Conservation (phyloP, 2,797 vertebrate species). For the Catamblyrhynchus diadema region DNA sequence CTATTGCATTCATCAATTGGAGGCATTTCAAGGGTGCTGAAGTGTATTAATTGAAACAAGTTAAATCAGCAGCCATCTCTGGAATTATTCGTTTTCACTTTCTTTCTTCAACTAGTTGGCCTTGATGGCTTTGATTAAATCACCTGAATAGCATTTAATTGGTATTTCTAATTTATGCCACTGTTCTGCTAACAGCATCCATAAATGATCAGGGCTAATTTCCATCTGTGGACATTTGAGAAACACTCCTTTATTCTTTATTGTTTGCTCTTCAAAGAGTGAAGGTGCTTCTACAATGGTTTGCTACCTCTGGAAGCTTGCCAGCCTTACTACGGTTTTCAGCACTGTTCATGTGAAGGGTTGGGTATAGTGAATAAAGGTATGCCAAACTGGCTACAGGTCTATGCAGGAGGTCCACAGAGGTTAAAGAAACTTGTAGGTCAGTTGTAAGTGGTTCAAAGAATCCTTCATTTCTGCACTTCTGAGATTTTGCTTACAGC, state of each 20-base stretch:
- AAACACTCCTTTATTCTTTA: not conserved
- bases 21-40: not conserved
- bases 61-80: slow-evolving; percentile 9
- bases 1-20: not conserved
- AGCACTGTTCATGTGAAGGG: not conserved
- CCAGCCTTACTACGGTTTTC: not conserved
- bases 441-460: not conserved
- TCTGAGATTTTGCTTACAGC: not conserved
- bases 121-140: slow-evolving; percentile 9
- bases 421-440: not conserved
- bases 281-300: not conserved
- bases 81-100: slow-evolving; percentile 31
- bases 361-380: not conserved
- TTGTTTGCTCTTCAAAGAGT: not conserved
- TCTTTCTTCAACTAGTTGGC: slow-evolving; percentile 17
- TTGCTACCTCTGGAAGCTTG: not conserved
- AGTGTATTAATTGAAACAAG: slow-evolving; percentile 43
- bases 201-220: slow-evolving; percentile 25
- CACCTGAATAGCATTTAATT: slow-evolving; percentile 1
- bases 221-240: not conserved
- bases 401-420: not conserved
- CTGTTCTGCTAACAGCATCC: not conserved
- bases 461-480: not conserved
- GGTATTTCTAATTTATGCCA: slow-evolving; percentile 40
- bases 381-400: not conserved